Conservation (phyloP, 1,140 invertebrate species). For the Dendrolimus punctatus region DNA sequence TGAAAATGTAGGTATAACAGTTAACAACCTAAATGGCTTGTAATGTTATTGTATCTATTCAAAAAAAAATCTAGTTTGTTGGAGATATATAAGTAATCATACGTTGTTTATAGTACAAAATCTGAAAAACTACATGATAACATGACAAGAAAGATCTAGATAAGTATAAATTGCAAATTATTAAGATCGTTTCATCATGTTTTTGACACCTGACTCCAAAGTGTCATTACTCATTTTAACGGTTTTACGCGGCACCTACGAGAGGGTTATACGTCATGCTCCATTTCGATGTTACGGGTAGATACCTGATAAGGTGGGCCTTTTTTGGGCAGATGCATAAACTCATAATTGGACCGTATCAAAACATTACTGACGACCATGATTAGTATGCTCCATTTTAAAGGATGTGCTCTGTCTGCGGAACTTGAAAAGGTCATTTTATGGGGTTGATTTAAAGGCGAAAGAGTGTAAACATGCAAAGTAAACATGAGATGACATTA, state of each 20-base stretch:
- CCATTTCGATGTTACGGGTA: constrained; percentile 48
- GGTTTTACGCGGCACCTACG: constrained; percentile 45
- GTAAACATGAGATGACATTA: no score
- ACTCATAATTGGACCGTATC: constrained; percentile 62
- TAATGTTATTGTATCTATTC: no score
- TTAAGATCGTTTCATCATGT: constrained; percentile 19
- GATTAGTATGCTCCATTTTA: constrained; percentile 9
- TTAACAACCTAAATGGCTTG: no score
- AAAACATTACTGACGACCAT: constrained; percentile 47
- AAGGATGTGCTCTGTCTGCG: not conserved
- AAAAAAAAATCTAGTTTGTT: no score
- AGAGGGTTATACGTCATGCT: constrained; percentile 64
- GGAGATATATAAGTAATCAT: no score
- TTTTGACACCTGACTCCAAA: constrained; percentile 26
- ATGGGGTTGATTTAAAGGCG: no score
- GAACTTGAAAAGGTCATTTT: not conserved
- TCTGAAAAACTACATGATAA: no score
- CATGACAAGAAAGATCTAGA: no score
- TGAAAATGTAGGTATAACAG: no score
- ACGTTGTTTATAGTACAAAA: no score
- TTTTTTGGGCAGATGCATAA: constrained; percentile 59
- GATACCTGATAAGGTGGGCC: constrained; percentile 39
- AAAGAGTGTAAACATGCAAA: no score
- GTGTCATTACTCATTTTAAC: constrained; percentile 65
- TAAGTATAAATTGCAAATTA: no score